Percentiles rank a stretch among this genome's conserved stretches.
Conservation (phyloP, 2,888 invertebrate genomes). For the Maniola hyperantus region DNA sequence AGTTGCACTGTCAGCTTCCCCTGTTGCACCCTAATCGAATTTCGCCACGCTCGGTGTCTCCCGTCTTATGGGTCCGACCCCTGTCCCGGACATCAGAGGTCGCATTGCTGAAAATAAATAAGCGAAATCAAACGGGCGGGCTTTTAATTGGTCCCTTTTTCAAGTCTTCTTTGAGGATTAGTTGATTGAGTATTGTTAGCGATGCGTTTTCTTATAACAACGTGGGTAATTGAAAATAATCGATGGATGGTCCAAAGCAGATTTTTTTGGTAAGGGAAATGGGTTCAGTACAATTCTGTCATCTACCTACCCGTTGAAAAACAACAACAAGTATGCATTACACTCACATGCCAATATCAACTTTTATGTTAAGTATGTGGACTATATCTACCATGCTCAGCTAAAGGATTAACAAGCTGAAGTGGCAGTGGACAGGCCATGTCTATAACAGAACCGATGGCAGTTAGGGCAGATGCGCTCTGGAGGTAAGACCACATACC, state of each 20-base stretch:
- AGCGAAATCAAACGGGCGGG: conserved; percentile 69
- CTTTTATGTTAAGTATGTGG: too few species aligned
- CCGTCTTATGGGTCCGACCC: conserved; percentile 72
- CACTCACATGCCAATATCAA: too few species aligned
- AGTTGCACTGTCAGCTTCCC: conserved; percentile 76
- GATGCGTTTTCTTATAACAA: conserved; percentile 48
- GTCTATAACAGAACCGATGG: too few species aligned
- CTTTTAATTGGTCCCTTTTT: conserved; percentile 75
- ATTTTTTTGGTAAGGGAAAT: neutral
- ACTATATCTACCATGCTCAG: too few species aligned
- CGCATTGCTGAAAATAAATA: conserved; percentile 77
- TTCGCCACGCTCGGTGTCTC: conserved; percentile 75
- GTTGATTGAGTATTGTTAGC: conserved; percentile 69
- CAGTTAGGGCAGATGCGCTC: too few species aligned
- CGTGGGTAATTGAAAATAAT: conserved; percentile 6
- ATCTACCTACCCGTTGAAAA: too few species aligned
- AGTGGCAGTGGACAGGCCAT: too few species aligned
- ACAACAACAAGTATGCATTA: too few species aligned
- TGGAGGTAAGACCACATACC: too few species aligned
- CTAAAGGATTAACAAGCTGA: too few species aligned
- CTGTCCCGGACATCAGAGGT: conserved; percentile 73
- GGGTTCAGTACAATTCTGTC: too few species aligned
- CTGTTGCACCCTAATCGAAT: conserved; percentile 81
- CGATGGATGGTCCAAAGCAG: neutral
- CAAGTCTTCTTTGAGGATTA: conserved; percentile 67